Evolutionary conservation across 2,113 vertebrate genomes (phyloP), one percentile per base, ranked within the genome.

Genomic region (Clarias batrachus): DNA sequence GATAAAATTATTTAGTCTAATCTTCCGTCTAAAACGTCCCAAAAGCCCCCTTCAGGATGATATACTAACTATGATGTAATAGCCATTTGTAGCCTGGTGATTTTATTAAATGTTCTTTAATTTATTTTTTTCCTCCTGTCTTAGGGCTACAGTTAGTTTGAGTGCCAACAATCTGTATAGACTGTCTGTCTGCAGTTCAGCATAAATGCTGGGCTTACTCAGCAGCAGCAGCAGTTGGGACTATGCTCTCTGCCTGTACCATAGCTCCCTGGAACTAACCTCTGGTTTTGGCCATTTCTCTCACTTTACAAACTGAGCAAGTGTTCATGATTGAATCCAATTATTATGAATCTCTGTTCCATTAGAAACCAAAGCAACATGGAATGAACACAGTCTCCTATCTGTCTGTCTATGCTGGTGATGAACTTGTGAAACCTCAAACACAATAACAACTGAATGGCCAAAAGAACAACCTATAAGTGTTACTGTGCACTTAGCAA

Each of bases 181-280:
- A 66, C 81, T 52, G 37, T 60, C 81, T 73, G 30, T 41, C 85
- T 88, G 81, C 63, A 71, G 87, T 71, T 86, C 84, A 85, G 85
- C 59, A 83, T 82, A 71, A 87, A 85, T 30, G 27, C 56, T 54
- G 17, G 21, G 63, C 56, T 80, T 62, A 65, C 37, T 54, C 77
- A 82, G 86, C 80, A 84, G 83, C 71, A 57, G 37, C 70, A 78
- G 86, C 76, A 86, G 74, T 88, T 63, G 54, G 87, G 23, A 63
- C 21, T 52, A 70, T 56, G 76, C 73, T 60, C 66, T 82, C 30
- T 27, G 83, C 41, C 74, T 63, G 57, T 16, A 37, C 71, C 59
- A 63, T 68, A 27, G 23, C 19, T 73, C 59, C 37, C 52, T 77
- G 76, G 60, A 65, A 30, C 25, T 25, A 63, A 27, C 68, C 82